Evolutionary conservation across 1,140 invertebrate genomes (phyloP).

Genomic region (Chymomyza costata): DNA sequence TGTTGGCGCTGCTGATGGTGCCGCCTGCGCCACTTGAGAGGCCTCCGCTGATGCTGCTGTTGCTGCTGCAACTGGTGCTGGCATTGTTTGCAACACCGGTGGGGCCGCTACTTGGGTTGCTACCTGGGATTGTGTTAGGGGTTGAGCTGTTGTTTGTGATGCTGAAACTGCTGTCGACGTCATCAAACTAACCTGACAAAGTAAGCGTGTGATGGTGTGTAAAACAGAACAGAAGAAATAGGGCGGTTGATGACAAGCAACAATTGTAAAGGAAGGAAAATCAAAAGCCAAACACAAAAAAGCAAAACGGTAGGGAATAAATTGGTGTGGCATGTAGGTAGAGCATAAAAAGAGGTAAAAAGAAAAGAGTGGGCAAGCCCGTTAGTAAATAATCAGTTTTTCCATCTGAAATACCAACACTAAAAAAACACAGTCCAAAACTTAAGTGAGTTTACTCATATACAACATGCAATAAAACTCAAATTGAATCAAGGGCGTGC

Average conservation of each 20-base stretch:
- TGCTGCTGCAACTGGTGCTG: conserved; percentile 8
- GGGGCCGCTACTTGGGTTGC: conserved; percentile 7
- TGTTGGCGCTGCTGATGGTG: conserved; percentile 10
- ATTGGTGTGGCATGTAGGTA: conserved; percentile 90
- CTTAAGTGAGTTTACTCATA: no score
- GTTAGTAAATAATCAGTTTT: no score
- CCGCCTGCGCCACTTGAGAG: conserved; percentile 6
- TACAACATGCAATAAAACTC: no score
- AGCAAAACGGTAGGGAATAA: conserved; percentile 13
- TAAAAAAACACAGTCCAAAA: no score
- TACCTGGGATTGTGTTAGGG: conserved; percentile 20
- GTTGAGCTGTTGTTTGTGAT: conserved; percentile 26
- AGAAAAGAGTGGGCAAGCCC: conserved; percentile 3
- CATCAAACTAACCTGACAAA: conserved; percentile 93
- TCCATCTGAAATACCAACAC: no score
- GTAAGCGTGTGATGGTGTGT: conserved; percentile 84
- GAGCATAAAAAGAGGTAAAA: neutral
- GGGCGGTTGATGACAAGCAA: conserved; percentile 1
- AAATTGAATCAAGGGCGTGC: no score
- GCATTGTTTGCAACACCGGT: conserved; percentile 3
- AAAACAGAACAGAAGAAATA: conserved; percentile 86
- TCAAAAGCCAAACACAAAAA: conserved; percentile 17
- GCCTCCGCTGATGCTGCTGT: conserved; percentile 8
- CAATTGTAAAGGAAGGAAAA: conserved; percentile 27
- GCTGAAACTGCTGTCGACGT: conserved; percentile 79